Evolutionary conservation across 2,888 invertebrate species (phyloP).

Genomic region (Drosophila nr. perissopoda): DNA sequence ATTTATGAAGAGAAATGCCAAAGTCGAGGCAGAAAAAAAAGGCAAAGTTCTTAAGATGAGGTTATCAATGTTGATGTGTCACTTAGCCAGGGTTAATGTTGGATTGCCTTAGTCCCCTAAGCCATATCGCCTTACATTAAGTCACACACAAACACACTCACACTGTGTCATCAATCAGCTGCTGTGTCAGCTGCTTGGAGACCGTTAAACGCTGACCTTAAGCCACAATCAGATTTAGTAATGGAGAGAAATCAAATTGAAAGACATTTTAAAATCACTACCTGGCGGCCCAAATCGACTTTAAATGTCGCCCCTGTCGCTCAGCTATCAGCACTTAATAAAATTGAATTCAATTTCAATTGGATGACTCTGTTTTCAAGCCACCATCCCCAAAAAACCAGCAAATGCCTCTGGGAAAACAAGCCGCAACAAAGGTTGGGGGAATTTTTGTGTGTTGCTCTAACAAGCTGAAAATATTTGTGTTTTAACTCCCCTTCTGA

Average conservation of each 20-base stretch:
- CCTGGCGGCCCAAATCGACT: constrained; percentile 46
- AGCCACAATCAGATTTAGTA: constrained; percentile 47
- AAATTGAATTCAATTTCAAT: constrained; percentile 83
- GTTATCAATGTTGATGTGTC: constrained; percentile 70
- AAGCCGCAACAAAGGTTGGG: constrained; percentile 15
- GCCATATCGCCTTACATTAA: constrained; percentile 42
- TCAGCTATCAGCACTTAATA: constrained; percentile 81
- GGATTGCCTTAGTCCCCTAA: not conserved
- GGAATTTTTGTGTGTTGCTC: constrained; percentile 54
- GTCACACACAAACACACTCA: constrained; percentile 15
- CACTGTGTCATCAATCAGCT: constrained; percentile 69
- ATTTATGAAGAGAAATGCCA: constrained; percentile 73
- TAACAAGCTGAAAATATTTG: constrained; percentile 82
- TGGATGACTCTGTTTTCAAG: constrained; percentile 63
- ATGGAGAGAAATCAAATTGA: constrained; percentile 53
- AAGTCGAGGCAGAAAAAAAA: not conserved
- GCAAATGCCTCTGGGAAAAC: constrained; percentile 68
- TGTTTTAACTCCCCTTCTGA: constrained; percentile 69
- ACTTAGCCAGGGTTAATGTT: constrained; percentile 71
- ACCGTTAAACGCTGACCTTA: constrained; percentile 56
- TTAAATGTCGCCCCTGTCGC: constrained; percentile 36
- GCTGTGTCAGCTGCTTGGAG: constrained; percentile 57
- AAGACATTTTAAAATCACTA: constrained; percentile 41
- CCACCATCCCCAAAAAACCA: constrained; percentile 6
- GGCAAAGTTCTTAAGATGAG: constrained; percentile 41